Percentiles rank a stretch among this genome's conserved stretches.
Evolutionary conservation across 2,888 invertebrate genomes (phyloP).

Genomic region (Eurytoma californica): DNA sequence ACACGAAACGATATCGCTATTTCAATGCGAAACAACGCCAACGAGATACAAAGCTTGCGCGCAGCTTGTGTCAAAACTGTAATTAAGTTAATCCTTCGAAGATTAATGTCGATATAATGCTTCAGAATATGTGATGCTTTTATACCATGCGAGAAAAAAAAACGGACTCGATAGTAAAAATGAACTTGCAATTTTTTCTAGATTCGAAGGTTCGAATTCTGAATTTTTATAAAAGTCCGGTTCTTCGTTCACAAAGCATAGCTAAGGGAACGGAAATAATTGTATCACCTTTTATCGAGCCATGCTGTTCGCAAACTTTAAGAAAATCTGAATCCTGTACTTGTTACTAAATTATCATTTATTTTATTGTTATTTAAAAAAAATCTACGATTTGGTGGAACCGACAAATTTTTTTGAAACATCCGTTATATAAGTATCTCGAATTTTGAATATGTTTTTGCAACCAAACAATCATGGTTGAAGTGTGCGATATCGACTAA

Average conservation of each 20-base stretch:
- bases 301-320: conserved; percentile 27
- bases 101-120: conserved; percentile 36
- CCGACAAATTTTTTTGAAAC: neutral
- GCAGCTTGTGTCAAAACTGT: conserved; percentile 40
- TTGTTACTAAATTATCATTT: conserved; percentile 14
- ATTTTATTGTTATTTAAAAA: conserved; percentile 12
- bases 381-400: neutral
- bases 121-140: conserved; percentile 53
- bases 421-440: conserved; percentile 41
- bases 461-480: conserved; percentile 55
- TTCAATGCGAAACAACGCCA: conserved; percentile 37
- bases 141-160: conserved; percentile 40
- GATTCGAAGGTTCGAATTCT: conserved; percentile 28
- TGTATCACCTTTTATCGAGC: conserved; percentile 18
- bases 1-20: conserved; percentile 54
- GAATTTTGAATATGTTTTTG: conserved; percentile 52
- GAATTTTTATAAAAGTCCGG: conserved; percentile 47
- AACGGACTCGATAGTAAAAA: conserved; percentile 4
- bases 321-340: conserved; percentile 23
- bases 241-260: conserved; percentile 21
- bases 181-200: conserved; percentile 40
- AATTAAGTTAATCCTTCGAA: conserved; percentile 42
- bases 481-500: conserved; percentile 58
- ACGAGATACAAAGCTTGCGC: conserved; percentile 44
- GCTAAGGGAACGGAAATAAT: conserved; percentile 8